phyloP scores from a whole-genome alignment of 2,797 vertebrate genomes.

The Phoxinus dragarum region DNA sequence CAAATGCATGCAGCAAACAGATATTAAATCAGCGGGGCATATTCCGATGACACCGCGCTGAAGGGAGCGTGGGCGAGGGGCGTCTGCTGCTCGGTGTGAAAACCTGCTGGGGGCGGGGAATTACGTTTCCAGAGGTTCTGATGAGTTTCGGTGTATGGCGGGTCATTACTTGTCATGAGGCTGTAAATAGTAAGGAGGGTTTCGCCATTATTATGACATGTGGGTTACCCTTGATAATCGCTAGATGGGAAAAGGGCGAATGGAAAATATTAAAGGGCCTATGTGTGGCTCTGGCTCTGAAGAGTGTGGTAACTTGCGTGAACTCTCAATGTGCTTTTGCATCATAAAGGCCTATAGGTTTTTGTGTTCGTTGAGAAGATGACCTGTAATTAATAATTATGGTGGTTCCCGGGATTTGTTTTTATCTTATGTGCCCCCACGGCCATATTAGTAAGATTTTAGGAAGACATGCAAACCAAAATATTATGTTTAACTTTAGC shows the following conservation, averaged over 20 bases:
- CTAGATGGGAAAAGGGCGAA: constrained; percentile 53
- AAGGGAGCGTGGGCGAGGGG: constrained; percentile 54
- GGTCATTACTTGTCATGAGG: constrained; percentile 74
- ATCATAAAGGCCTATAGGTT: constrained; percentile 68
- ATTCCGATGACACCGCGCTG: constrained; percentile 66
- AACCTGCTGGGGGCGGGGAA: constrained; percentile 59
- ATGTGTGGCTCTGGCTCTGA: constrained; percentile 14
- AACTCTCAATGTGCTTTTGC: neutral
- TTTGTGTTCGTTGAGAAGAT: constrained; percentile 71
- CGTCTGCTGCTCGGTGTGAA: constrained; percentile 56
- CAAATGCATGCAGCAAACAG: constrained; percentile 72
- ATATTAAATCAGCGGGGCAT: constrained; percentile 78
- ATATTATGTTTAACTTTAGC: too few relatives aligned
- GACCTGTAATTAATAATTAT: constrained; percentile 73
- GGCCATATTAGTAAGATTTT: neutral
- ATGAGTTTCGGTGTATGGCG: constrained; percentile 63
- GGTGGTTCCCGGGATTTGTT: neutral
- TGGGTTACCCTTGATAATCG: constrained; percentile 57
- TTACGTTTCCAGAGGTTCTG: constrained; percentile 68
- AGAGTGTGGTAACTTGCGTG: neutral
- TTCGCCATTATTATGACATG: constrained; percentile 54
- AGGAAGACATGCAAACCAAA: too few relatives aligned
- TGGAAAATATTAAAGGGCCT: constrained; percentile 64
- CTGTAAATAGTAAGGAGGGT: constrained; percentile 70
- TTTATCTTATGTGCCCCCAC: too few relatives aligned